Percentiles rank a stretch among this genome's conserved stretches.
Conservation (phyloP, 2,113 vertebrate species). For the Nymphicus hollandicus region DNA sequence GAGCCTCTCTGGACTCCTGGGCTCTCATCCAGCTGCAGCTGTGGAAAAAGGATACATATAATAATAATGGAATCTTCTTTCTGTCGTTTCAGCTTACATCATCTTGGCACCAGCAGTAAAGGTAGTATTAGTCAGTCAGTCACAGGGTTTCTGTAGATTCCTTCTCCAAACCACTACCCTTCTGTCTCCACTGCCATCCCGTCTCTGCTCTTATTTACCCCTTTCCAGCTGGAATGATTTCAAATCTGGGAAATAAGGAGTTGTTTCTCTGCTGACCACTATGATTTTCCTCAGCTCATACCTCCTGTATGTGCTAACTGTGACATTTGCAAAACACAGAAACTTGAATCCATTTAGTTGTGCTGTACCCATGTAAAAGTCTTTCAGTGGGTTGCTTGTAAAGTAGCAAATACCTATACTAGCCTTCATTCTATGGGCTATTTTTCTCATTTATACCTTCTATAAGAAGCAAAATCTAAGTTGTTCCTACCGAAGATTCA, state of each 20-base stretch:
- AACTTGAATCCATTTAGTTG: background rate
- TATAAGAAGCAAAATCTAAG: background rate
- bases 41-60: conserved; percentile 55
- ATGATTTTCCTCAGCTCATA: background rate
- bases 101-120: conserved; percentile 47
- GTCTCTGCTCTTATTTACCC: background rate
- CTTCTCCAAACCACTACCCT: background rate
- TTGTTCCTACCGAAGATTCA: background rate
- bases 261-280: conserved; percentile 20
- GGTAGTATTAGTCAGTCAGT: conserved; percentile 38
- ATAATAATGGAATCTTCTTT: conserved; percentile 61
- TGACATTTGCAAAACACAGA: conserved; percentile 11
- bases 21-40: conserved; percentile 51
- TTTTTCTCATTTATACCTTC: background rate
- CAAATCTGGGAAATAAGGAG: background rate
- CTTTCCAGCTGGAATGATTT: background rate
- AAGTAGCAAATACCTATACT: background rate
- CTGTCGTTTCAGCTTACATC: conserved; percentile 45
- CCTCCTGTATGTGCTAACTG: background rate
- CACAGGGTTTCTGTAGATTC: background rate
- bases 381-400: background rate
- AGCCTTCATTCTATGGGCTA: background rate
- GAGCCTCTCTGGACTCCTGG: conserved; percentile 18
- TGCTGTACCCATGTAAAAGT: background rate
- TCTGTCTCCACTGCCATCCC: background rate